Percentiles rank a stretch among this genome's conserved stretches.
Conservation (phyloP, 1,140 invertebrate species). For the Ceratosolen solmsi region DNA sequence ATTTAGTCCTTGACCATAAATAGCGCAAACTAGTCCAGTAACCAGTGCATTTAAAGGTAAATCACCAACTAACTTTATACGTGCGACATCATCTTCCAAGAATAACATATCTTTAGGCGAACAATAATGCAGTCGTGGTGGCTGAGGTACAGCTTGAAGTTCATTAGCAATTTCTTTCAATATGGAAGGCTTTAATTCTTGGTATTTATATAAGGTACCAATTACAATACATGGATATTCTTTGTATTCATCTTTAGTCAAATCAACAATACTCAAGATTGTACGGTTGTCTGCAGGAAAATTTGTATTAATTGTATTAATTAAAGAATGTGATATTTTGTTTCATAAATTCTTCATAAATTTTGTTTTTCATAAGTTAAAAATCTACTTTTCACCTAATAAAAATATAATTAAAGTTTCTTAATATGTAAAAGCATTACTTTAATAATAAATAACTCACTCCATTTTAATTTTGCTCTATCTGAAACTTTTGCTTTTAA, state of each 20-base stretch:
- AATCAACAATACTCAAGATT: constrained; percentile 61
- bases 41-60: constrained; percentile 77
- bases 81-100: constrained; percentile 92
- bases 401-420: too few relatives aligned
- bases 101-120: constrained; percentile 84
- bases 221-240: constrained; percentile 82
- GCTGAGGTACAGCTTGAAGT: constrained; percentile 85
- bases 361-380: too few relatives aligned
- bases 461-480: constrained; percentile 78
- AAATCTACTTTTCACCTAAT: too few relatives aligned
- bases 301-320: not conserved
- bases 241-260: constrained; percentile 56
- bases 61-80: constrained; percentile 84
- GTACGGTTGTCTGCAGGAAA: constrained; percentile 54
- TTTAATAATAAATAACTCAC: constrained; percentile 61
- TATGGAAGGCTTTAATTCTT: constrained; percentile 93
- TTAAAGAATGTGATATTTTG: not conserved
- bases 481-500: constrained; percentile 78
- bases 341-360: too few relatives aligned
- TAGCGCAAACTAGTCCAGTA: constrained; percentile 85
- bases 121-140: constrained; percentile 79
- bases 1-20: constrained; percentile 77
- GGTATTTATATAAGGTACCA: constrained; percentile 94
- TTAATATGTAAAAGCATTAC: too few relatives aligned
- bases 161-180: constrained; percentile 93